A percentile compares a stretch with the other conserved stretches of the same genome.
Evolutionary conservation across 2,797 vertebrate species (phyloP).

Genomic region (Iguana delicatissima): DNA sequence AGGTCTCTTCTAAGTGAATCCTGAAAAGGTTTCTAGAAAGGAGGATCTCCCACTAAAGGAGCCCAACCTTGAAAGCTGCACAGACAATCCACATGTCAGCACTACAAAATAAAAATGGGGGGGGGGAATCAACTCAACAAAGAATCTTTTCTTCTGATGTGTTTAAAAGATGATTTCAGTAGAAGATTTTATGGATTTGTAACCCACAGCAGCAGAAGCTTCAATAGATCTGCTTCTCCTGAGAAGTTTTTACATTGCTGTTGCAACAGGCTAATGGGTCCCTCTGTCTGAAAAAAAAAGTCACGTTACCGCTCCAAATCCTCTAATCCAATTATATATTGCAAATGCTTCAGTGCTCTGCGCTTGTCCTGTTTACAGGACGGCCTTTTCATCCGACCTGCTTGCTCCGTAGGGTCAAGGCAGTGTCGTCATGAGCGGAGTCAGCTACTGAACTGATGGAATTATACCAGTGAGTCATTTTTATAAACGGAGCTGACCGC

Average conservation of each 20-base stretch:
- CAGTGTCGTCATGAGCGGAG: accelerated
- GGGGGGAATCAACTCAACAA: background rate
- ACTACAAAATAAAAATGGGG: background rate
- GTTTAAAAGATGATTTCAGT: background rate
- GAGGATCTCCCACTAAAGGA: background rate
- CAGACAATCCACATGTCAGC: background rate
- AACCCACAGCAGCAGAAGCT: background rate
- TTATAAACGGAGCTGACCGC: background rate
- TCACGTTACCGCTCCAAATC: constrained; percentile 7
- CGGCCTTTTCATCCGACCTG: accelerated
- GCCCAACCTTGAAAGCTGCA: background rate
- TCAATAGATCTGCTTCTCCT: background rate
- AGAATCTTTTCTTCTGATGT: background rate
- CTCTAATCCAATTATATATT: constrained; percentile 13
- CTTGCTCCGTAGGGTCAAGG: accelerated
- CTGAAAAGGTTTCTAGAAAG: background rate
- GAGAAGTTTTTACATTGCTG: background rate
- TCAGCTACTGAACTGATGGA: background rate
- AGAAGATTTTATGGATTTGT: background rate
- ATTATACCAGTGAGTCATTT: background rate
- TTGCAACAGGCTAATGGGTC: background rate
- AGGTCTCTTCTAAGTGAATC: too few relatives aligned
- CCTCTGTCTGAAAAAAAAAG: background rate
- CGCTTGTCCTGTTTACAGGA: accelerated
- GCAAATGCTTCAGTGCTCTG: accelerated